A percentile compares a stretch with the other conserved stretches of the same genome.
Conservation (phyloP, 2,113 vertebrate species). For the Peromyscus californicus region DNA sequence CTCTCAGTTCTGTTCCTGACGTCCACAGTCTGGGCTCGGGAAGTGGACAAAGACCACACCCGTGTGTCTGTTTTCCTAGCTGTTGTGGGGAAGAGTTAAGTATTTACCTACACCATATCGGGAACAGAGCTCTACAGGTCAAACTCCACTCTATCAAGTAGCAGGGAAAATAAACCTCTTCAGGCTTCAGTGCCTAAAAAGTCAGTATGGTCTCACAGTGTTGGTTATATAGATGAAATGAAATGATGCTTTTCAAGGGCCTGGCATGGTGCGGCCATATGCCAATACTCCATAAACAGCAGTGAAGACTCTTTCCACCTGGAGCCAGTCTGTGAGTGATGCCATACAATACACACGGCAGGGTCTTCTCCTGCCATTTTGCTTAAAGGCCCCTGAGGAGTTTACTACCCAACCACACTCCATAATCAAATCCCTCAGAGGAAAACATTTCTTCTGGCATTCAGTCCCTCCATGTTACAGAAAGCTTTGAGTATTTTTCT, state of each 20-base stretch:
- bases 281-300: not conserved
- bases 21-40: not conserved
- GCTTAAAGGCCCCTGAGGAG: not conserved
- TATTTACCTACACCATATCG: not conserved
- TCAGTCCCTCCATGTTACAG: not conserved
- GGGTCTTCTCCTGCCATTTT: not conserved
- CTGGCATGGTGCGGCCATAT: not conserved
- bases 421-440: not conserved
- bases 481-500: not conserved
- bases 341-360: rapidly evolving
- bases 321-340: not conserved
- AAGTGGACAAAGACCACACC: not conserved
- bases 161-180: not conserved
- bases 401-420: not conserved
- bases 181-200: not conserved
- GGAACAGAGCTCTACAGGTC: not conserved
- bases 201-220: not conserved
- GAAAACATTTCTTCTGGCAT: not conserved
- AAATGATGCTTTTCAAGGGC: not conserved
- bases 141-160: not conserved
- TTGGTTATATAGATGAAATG: not conserved
- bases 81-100: not conserved
- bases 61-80: not conserved
- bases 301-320: not conserved
- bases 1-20: not conserved